Conservation (phyloP, 2,888 invertebrate genomes). For the Oscheius onirici region DNA sequence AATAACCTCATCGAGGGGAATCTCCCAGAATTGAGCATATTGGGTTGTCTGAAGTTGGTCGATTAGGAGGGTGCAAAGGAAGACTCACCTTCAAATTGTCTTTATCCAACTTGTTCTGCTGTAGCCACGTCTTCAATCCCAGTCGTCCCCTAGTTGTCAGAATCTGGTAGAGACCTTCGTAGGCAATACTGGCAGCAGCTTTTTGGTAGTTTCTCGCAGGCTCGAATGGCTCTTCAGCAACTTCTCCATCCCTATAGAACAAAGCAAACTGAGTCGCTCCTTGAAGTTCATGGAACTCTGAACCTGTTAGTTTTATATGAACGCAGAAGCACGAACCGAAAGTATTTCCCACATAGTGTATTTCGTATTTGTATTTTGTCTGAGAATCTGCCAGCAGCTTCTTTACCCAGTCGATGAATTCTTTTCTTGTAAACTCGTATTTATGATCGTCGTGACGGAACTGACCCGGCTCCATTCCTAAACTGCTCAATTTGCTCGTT, state of each 20-base stretch:
- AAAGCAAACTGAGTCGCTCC: conserved; percentile 31
- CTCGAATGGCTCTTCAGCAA: background rate
- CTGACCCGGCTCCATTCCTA: conserved; percentile 50
- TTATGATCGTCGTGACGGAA: conserved; percentile 74
- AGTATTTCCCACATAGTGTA: conserved; percentile 28
- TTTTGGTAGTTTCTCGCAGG: background rate
- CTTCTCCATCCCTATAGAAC: background rate
- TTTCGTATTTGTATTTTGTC: background rate
- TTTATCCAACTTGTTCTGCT: background rate
- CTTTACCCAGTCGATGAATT: conserved; percentile 70
- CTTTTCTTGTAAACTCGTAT: conserved; percentile 73
- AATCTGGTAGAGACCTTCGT: background rate
- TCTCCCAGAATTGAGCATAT: conserved; percentile 25
- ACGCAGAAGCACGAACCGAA: background rate
- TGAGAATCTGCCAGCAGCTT: background rate
- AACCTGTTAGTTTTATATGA: background rate
- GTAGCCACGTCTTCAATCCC: conserved; percentile 6
- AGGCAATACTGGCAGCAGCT: conserved; percentile 1
- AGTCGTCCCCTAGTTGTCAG: background rate
- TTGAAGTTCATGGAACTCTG: conserved; percentile 3
- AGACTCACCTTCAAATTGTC: background rate
- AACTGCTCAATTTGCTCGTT: background rate
- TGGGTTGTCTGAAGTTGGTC: background rate
- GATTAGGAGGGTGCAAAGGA: background rate
- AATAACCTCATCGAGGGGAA: conserved; percentile 10